These are phyloP conservation scores for Enteromius unitaeniatus DNA, from an alignment of 2,797 vertebrate species.

Conservation along the genomic window DNA sequence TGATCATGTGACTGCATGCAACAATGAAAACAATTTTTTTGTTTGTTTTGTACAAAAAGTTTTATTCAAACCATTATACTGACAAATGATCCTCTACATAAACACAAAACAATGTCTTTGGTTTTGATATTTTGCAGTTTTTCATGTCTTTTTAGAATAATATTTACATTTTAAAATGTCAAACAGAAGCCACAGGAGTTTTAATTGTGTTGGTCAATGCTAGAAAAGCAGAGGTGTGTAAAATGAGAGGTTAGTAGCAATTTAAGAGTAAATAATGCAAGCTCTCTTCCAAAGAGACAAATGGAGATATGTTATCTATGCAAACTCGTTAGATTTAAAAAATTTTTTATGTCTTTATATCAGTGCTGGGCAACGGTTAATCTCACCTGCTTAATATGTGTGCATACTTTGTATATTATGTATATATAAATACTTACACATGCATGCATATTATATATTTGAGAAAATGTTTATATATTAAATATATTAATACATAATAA, in stretches of 20 bases:
- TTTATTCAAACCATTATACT: slow-evolving; percentile 74
- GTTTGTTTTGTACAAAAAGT: slow-evolving; percentile 69
- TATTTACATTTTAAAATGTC: slow-evolving; percentile 80
- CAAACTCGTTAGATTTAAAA: slow-evolving; percentile 8
- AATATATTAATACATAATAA: too few species aligned
- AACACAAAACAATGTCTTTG: slow-evolving; percentile 69
- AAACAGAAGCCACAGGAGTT: slow-evolving; percentile 46
- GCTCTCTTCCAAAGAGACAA: slow-evolving; percentile 9
- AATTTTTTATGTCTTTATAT: background rate
- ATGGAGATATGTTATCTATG: background rate
- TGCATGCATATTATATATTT: too few species aligned
- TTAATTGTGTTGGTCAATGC: slow-evolving; percentile 59
- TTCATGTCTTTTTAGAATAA: slow-evolving; percentile 60
- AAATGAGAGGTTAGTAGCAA: slow-evolving; percentile 18
- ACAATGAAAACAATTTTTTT: slow-evolving; percentile 43
- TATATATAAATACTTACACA: background rate
- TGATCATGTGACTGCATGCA: background rate
- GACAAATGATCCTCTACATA: slow-evolving; percentile 73
- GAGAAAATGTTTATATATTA: too few species aligned
- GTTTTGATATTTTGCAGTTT: slow-evolving; percentile 71
- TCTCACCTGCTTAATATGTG: background rate
- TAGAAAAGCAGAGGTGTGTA: slow-evolving; percentile 29
- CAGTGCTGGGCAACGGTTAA: too few species aligned
- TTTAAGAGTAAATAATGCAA: slow-evolving; percentile 10
- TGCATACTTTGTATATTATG: too few species aligned